Base-by-base conservation (phyloP, 1,140 invertebrate species). In the Trachelipus rathkii region DNA sequence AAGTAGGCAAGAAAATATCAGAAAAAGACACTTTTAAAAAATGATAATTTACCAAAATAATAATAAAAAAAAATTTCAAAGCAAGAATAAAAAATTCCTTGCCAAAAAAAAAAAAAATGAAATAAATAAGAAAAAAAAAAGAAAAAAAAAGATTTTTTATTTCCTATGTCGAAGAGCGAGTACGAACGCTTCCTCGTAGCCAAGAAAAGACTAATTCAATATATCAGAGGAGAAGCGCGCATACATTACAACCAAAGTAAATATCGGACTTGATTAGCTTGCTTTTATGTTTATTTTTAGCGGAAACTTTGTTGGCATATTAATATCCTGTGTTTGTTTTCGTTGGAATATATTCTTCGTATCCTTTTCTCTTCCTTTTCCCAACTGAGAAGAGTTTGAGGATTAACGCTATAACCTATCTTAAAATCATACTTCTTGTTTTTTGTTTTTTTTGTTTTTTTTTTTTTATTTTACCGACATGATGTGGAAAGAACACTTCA, bases 161-260 rank as follows among this genome's bases (percentile, higher is more conserved):
- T 33, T 33, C 33, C 33, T 33, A 33, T 33, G 33, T 33, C 33
- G 33, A 33, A 33, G 33, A 33, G 33, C 33, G 33, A 60, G 19
- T 60, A 60, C 50, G 50, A 60, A 60, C 50, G 50, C 50, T 19
- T 60, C 44, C 23, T 50, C 46, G 68, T 70, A 73, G 71, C 77
- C 75, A 73, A 78, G 77, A 78, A 78, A 78, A 78, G 77, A 70
- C 77, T 78, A 78, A 78, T 78, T 75, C 77, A 78, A 78, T 78
- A 78, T 78, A 78, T 78, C 77, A 78, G 77, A 78, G 69, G 77
- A 44, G 46, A 75, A 75, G 74, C 72, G 70, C 72, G 73, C 73
- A 75, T 75, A 75, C 77, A 78, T 75, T 75, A 75, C 74, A 75
- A 75, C 71, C 44, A 72, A 70, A 66, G 73, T 72, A 75, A 75